Conservation (phyloP, 2,888 invertebrate genomes). For the Andrena hattorfiana region DNA sequence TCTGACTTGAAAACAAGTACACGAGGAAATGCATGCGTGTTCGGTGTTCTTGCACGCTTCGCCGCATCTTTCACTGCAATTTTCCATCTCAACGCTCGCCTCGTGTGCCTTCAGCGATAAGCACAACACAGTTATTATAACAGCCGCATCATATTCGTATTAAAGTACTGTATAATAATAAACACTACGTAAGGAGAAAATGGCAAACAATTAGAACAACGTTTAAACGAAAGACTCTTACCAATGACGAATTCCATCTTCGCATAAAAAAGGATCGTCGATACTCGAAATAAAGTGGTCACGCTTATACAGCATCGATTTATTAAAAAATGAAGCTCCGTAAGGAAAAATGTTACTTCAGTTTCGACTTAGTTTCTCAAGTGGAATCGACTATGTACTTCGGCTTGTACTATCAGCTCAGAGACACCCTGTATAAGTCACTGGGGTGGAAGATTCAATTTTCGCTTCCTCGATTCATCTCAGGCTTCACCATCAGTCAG, state of each 20-base stretch:
- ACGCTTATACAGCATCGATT: no score
- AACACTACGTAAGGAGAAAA: background rate
- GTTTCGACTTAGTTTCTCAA: no score
- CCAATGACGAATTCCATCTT: background rate
- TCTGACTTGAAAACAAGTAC: slow-evolving; percentile 60
- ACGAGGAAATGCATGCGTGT: slow-evolving; percentile 37
- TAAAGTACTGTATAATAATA: background rate
- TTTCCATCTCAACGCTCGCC: slow-evolving; percentile 1
- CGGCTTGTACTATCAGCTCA: no score
- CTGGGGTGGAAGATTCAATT: background rate
- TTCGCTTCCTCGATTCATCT: background rate
- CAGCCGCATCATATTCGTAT: background rate
- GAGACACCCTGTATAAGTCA: background rate
- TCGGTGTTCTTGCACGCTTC: slow-evolving; percentile 1
- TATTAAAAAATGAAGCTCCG: no score
- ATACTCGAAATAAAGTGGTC: no score
- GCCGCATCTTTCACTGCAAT: background rate
- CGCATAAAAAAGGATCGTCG: no score
- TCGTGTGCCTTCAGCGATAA: background rate
- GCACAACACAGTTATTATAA: background rate
- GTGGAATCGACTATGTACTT: no score
- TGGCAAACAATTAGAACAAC: background rate
- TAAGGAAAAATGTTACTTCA: no score
- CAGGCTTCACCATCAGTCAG: background rate
- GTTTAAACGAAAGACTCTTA: background rate